Base-by-base conservation (phyloP, 1,140 invertebrate genomes). In the Teleopsis dalmanni region DNA sequence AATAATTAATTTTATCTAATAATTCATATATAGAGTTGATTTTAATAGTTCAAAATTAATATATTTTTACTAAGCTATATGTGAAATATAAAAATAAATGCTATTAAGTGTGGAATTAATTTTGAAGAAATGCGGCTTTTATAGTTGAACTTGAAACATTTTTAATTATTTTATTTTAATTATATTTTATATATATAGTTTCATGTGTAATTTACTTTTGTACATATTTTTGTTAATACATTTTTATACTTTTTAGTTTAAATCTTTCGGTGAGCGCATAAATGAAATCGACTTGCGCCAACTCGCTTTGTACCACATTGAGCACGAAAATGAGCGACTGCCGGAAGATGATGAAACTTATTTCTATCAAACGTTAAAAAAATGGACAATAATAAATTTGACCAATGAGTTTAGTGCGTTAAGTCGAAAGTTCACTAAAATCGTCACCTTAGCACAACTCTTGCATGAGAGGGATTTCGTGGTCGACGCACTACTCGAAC, bases 311-410 rank as follows among this genome's bases (percentile, higher is more conserved):
- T 79, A 79, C 52, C 75, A 76, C 48, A 75, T 79, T 48, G 77
- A 77, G 31, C 86, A 89, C 74, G 76, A 77, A 60, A 79, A 87
- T 68, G 76, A 83, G 58, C 74, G 76, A 41, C 74, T 78, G 29
- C 72, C 78, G 23, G 75, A 78, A 29, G 81, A 85, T 49, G 81
- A 85, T 50, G 80, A 83, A 55, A 88, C 88, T 3, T 83, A 82
- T 67, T 93, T 95, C 68, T 75, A 81, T 59, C 78, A 88, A 64
- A 78, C 87, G 0, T 60, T 94, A n/a, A 75, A 83, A 53, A 93
- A 93, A 78, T 95, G 91, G 91, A 81, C 80, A 58, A 81, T 83
- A 29, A 74, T 93, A 18, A 92, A 95, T 72, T 78, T 88, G 45
- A 88, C 89, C 2, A 80, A 89, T 57, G 83, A 85, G 60, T 96